phyloP scores from a whole-genome alignment of 35 echinoderm and acorn worm species.

The Heliocidaris tuberculata region DNA sequence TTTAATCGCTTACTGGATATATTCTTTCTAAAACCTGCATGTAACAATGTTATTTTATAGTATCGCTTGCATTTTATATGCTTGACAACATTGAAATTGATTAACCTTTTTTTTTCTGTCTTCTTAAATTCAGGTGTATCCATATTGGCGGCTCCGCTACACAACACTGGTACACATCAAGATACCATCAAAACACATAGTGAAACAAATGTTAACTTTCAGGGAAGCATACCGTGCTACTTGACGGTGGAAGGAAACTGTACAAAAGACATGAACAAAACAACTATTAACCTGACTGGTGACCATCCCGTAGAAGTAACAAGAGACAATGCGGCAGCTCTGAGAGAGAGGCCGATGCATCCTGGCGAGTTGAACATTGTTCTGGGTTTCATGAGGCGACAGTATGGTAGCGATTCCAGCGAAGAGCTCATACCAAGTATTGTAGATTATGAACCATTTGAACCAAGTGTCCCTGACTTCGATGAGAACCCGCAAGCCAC shows the following conservation, averaged over 20 bases:
- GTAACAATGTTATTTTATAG: too few relatives aligned
- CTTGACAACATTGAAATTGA: too few relatives aligned
- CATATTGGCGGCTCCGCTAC: not conserved
- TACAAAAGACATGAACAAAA: slow-evolving; percentile 13
- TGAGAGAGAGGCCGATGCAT: not conserved
- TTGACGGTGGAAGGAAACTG: not conserved
- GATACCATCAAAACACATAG: not conserved
- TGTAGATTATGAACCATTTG: not conserved
- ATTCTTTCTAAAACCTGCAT: too few relatives aligned
- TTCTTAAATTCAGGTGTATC: not conserved
- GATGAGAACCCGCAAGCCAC: not conserved
- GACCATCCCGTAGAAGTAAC: not conserved
- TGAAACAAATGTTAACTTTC: not conserved
- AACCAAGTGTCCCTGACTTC: not conserved
- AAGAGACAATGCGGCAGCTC: not conserved
- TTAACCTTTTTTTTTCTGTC: not conserved
- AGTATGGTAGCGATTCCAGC: not conserved
- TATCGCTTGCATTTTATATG: too few relatives aligned
- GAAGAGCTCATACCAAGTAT: not conserved
- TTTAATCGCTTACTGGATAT: too few relatives aligned
- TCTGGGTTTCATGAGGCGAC: not conserved
- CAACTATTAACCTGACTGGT: not conserved
- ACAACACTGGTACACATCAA: not conserved
- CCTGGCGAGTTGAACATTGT: not conserved
- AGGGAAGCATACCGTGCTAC: not conserved